Percentiles rank a stretch among this genome's conserved stretches.
Conservation (phyloP, 2,797 vertebrate genomes). For the Babyrousa celebensis region DNA sequence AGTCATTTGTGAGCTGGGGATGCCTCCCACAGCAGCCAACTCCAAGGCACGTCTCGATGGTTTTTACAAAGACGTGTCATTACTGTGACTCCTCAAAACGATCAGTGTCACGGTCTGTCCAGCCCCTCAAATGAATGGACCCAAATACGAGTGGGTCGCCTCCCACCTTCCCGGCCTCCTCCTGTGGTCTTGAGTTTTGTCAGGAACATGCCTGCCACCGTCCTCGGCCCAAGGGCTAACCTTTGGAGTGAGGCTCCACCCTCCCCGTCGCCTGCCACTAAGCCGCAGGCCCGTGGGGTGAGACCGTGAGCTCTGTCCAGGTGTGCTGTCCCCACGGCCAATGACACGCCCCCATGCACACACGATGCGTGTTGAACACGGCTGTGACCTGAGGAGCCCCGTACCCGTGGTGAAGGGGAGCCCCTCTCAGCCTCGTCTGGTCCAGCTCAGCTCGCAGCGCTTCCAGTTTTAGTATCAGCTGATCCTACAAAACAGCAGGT, state of each 20-base stretch:
- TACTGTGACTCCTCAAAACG: not conserved
- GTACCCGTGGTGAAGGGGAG: slow-evolving; percentile 96
- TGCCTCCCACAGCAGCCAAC: not conserved
- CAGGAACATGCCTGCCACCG: rapidly evolving
- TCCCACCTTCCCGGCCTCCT: not conserved
- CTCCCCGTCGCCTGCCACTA: too few relatives aligned
- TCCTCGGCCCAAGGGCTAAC: rapidly evolving
- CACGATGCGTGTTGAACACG: rapidly evolving
- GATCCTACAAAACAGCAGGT: slow-evolving; percentile 92
- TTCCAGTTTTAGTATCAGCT: slow-evolving; percentile 96
- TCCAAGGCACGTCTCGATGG: rapidly evolving
- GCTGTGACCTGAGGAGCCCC: rapidly evolving
- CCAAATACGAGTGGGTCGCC: not conserved
- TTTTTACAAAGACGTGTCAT: not conserved
- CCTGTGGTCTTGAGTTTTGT: not conserved
- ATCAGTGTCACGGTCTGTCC: not conserved
- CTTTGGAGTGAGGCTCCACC: rapidly evolving
- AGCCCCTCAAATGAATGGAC: too few relatives aligned
- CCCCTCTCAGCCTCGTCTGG: slow-evolving; percentile 95
- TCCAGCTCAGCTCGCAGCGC: slow-evolving; percentile 95
- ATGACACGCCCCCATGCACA: not conserved
- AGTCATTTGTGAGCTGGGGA: not conserved
- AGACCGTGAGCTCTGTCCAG: rapidly evolving
- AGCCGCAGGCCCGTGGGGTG: too few relatives aligned
- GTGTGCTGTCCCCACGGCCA: not conserved